Evolutionary conservation across 2,888 invertebrate genomes (phyloP).

Genomic region (Eledone cirrhosa): DNA sequence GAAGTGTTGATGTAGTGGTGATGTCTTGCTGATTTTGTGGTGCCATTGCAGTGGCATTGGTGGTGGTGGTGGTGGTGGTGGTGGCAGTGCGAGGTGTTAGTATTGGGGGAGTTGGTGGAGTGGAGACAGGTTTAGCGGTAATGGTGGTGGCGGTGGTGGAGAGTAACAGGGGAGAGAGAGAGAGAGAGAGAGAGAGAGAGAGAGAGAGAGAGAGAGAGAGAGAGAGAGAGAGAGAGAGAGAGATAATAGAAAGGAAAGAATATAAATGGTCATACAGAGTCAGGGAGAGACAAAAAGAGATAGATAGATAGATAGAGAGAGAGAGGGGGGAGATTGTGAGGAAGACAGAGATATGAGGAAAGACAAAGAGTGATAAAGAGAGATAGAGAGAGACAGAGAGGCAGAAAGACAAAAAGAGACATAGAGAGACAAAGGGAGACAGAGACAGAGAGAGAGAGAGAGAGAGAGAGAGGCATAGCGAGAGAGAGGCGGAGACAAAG

Average conservation of each 20-base stretch:
- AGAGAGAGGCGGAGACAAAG: background rate
- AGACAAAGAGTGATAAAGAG: background rate
- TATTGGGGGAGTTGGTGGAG: background rate
- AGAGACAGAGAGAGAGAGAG: slow-evolving; percentile 9
- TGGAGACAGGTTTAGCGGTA: background rate
- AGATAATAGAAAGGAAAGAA: too few relatives aligned
- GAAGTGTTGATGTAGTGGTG: too few relatives aligned
- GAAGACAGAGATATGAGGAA: background rate
- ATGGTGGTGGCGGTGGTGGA: background rate
- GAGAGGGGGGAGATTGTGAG: background rate
- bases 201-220: background rate
- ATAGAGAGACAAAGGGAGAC: background rate
- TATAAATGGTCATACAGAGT: too few relatives aligned
- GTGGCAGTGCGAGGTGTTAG: background rate
- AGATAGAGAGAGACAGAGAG: background rate
- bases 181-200: slow-evolving; percentile 10
- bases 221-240: too few relatives aligned
- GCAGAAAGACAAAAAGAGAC: background rate
- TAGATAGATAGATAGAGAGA: background rate
- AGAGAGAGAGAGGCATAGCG: background rate
- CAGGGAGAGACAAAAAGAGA: background rate
- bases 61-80: background rate
- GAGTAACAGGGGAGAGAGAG: background rate
- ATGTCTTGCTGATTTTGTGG: too few relatives aligned
- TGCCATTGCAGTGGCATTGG: too few relatives aligned